Base-by-base conservation (phyloP, 2,797 vertebrate species). In the Oryzias dopingdopingensis region DNA sequence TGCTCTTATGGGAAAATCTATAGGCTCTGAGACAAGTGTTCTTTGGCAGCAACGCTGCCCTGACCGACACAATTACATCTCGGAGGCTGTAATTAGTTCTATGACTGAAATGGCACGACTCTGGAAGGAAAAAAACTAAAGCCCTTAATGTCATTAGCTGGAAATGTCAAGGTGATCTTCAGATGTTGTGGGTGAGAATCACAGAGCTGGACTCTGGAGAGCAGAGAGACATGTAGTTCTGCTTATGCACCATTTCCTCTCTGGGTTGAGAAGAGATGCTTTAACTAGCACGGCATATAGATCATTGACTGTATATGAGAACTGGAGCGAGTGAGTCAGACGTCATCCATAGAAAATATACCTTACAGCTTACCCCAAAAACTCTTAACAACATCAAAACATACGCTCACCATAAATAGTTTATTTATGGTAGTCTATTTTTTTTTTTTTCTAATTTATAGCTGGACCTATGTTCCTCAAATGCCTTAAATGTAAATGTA, bases 101-200 rank as follows among this genome's bases (percentile, higher is more conserved):
- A 61, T 77, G 59, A 71, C 50, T 62, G 59, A 62, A 66, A 64
- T 51, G 65, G 46, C 73, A 49, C 48, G 65, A 20, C 40, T 15
- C 58, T 24, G 56, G 48, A 61, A 53, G 67, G 52, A 52, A 24
- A 52, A 72, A 58, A 64, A 16, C 74, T 54, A 26, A 26, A 58
- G 57, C 57, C 59, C 52, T 77, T 53, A 15, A 77, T 68, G 70
- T 85, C 69, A 74, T 83, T 85, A 82, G 62, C 67, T 56, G 52
- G 63, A 85, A 85, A 85, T 84, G 86, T 87, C 76, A 84, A 86
- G 82, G 80, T 85, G 74, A 74, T 62, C 69, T 49, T 45, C 4
- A 16, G 51, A 70, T 74, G 58, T 55, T 50, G 71, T 63, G 49
- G 52, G 60, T 52, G 65, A 80, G 41, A 67, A 62, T 66, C 60